These are phyloP conservation scores for Acanthochromis polyacanthus DNA, from an alignment of 2,113 vertebrate species.

Conservation along the genomic window DNA sequence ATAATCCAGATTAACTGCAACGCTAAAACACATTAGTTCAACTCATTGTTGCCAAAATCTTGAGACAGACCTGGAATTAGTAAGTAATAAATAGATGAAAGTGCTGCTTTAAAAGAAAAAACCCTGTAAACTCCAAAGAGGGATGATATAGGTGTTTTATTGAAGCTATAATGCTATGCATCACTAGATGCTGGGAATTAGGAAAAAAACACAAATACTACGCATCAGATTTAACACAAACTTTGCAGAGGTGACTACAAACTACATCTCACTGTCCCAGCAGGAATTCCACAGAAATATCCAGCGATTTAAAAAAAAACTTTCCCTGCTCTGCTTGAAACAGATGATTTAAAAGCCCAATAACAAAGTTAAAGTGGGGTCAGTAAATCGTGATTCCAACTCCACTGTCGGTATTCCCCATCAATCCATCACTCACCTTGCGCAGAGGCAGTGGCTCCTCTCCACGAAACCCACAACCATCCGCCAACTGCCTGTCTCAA, in stretches of 20 bases:
- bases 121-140: no score
- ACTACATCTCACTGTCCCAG: background rate
- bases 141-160: no score
- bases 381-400: slow-evolving; percentile 33
- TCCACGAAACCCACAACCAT: slow-evolving; percentile 72
- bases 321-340: background rate
- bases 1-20: background rate
- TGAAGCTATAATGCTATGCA: no score
- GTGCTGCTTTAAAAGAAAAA: no score
- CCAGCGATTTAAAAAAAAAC: slow-evolving; percentile 5
- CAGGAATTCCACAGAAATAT: background rate
- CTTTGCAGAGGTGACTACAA: slow-evolving; percentile 11
- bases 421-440: slow-evolving; percentile 76
- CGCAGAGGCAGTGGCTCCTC: slow-evolving; percentile 69
- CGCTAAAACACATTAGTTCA: no score
- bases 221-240: background rate
- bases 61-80: no score
- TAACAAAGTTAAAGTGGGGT: background rate
- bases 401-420: background rate
- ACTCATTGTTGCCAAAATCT: no score
- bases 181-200: no score
- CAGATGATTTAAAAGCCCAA: background rate
- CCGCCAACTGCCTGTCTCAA: slow-evolving; percentile 48
- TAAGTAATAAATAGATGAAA: no score
- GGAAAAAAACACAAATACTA: background rate